Evolutionary conservation across 2,113 vertebrate genomes (phyloP).

Genomic region (Prinia subflava): DNA sequence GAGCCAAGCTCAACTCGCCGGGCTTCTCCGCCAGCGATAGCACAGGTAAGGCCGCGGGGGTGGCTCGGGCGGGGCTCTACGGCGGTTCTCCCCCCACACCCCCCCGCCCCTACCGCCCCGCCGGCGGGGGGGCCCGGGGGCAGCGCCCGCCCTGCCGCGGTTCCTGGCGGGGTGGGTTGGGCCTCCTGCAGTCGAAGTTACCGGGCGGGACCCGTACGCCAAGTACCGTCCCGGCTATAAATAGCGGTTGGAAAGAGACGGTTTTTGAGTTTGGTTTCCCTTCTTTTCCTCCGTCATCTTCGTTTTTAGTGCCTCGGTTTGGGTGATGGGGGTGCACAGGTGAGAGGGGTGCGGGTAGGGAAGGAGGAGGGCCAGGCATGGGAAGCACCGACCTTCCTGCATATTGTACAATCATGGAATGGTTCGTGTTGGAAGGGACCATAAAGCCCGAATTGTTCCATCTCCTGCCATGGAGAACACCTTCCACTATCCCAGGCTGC

Average conservation of each 20-base stretch:
- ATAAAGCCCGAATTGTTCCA: not conserved
- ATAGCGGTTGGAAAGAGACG: not conserved
- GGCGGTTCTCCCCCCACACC: not conserved
- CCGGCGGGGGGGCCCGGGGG: not conserved
- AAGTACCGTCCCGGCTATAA: constrained; percentile 20
- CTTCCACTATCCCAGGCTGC: not conserved
- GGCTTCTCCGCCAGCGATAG: constrained; percentile 88
- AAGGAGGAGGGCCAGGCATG: not conserved
- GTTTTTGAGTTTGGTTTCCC: not conserved
- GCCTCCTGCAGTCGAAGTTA: constrained; percentile 8
- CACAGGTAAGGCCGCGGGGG: constrained; percentile 80
- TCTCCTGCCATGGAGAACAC: not conserved
- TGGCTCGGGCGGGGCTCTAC: not conserved
- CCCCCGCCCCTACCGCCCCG: not conserved
- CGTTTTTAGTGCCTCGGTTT: not conserved
- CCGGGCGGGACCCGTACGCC: not conserved
- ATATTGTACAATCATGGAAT: not conserved
- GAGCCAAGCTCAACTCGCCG: constrained; percentile 92
- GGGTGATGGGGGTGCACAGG: not conserved
- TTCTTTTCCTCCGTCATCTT: not conserved
- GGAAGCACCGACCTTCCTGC: not conserved
- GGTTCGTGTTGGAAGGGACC: not conserved
- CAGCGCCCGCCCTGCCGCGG: not conserved
- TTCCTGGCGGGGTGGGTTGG: not conserved
- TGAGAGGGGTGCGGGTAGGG: not conserved